These are phyloP conservation scores for Caenorhabditis wallacei DNA, from an alignment of 2,888 invertebrate species.

Conservation along the genomic window DNA sequence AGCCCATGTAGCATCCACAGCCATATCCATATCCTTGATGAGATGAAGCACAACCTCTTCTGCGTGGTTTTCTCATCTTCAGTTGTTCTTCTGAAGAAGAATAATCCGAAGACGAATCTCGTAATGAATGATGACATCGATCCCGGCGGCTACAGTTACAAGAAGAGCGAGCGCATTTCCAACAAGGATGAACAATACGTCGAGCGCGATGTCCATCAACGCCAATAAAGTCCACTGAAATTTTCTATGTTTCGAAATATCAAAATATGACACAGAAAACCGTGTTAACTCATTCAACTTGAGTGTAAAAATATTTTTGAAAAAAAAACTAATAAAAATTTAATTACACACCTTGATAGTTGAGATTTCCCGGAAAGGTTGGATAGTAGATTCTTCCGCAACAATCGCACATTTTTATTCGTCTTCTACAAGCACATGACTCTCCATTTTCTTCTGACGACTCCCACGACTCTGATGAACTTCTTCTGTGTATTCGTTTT, in stretches of 20 bases:
- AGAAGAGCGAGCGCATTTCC: background rate
- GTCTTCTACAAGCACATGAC: background rate
- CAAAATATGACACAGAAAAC: no score
- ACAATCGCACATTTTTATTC: background rate
- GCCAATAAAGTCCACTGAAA: slow-evolving; percentile 21
- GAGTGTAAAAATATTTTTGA: no score
- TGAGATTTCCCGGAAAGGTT: background rate
- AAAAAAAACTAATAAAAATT: no score
- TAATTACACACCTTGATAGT: background rate
- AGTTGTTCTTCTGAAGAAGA: background rate
- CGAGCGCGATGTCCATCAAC: slow-evolving; percentile 11
- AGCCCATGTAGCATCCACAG: no score
- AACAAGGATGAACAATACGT: background rate
- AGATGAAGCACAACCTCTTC: no score
- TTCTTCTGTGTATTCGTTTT: background rate
- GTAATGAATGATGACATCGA: background rate
- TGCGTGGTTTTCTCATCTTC: no score
- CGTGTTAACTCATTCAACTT: no score
- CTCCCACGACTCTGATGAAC: background rate
- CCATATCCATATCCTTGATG: no score
- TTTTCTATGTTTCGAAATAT: no score
- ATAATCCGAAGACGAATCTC: background rate
- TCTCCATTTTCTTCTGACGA: background rate
- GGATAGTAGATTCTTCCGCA: background rate
- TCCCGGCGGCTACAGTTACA: background rate